A percentile compares a stretch with the other conserved stretches of the same genome.
phyloP scores from a whole-genome alignment of 2,113 vertebrate genomes.

The Lamprologus callipterus region DNA sequence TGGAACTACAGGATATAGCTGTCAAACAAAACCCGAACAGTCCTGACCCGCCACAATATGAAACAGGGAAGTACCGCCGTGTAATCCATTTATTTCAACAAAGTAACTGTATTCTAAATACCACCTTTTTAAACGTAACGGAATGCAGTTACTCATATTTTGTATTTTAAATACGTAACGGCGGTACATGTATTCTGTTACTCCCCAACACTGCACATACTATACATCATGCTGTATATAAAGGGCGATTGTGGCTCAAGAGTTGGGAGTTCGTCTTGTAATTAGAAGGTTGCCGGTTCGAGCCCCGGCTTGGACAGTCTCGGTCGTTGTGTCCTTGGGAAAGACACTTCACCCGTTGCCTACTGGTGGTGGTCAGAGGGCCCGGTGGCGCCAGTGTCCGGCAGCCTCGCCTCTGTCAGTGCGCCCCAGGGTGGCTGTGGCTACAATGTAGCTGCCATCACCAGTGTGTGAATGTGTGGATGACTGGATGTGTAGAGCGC shows the following conservation, averaged over 20 bases:
- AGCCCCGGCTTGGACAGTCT: fast-evolving
- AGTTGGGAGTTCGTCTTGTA: fast-evolving
- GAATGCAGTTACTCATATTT: too few relatives aligned
- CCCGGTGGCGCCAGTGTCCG: not conserved
- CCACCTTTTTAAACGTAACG: too few relatives aligned
- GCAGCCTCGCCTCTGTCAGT: not conserved
- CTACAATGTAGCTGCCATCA: not conserved
- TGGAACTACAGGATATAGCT: too few relatives aligned
- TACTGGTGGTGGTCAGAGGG: not conserved
- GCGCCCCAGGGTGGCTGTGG: fast-evolving
- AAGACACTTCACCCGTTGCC: fast-evolving
- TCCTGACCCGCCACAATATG: too few relatives aligned
- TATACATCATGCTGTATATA: not conserved
- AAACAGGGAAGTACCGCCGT: too few relatives aligned
- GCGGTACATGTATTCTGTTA: too few relatives aligned
- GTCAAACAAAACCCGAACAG: too few relatives aligned
- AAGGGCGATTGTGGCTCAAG: fast-evolving
- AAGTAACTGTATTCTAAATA: too few relatives aligned
- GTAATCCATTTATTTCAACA: too few relatives aligned
- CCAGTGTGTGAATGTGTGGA: fast-evolving
- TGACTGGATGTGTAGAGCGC: not conserved
- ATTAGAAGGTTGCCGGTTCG: fast-evolving
- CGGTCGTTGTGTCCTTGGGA: fast-evolving
- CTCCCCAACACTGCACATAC: not conserved
- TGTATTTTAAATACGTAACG: too few relatives aligned